Evolutionary conservation across 1,140 invertebrate genomes (phyloP), one percentile per base, ranked within the genome.

Genomic region (Dendrolimus punctatus): DNA sequence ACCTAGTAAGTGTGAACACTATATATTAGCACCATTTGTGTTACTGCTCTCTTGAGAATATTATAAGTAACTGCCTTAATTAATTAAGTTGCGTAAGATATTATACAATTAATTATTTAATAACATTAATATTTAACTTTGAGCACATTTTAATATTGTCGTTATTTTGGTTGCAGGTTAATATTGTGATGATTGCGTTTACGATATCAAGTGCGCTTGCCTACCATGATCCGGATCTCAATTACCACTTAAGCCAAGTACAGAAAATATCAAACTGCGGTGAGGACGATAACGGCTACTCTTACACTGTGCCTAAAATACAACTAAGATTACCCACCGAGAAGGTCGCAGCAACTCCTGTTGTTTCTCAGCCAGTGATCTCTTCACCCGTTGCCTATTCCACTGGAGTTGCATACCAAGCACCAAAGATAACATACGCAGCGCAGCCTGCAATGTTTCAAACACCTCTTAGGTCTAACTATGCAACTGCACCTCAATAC

Each of bases 141-240:
- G 23, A 23, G 23, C 23, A 23, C 23, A 23, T 23, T 23, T 23
- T 23, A 23, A 23, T 23, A 1, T 1, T 23, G 3, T 23, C 23
- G 1, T 23, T 23, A 23, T 23, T 23, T 23, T 66, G 62, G 36
- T 81, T 84, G 57, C 80, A 85, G 81, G 46, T 76, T 62, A 58
- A 77, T 49, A 36, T 83, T 39, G 10, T 77, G 42, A 55, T 66
- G 37, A 48, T 76, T 40, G 56, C 60, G 40, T 56, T 62, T 51
- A 49, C 42, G 4, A 7, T 76, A 51, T 58, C 65, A 44, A 72
- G 58, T 62, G 62, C 62, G 43, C 56, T 71, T 37, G 84, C 79
- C 42, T 85, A 85, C 67, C 86, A 87, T 58, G 87, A 88, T 69
- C 85, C 87, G 51, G 87, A 88, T 58, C 71, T 87, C 36, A 86